Base-by-base conservation (phyloP, 2,797 vertebrate genomes). In the Apodemus agrarius region DNA sequence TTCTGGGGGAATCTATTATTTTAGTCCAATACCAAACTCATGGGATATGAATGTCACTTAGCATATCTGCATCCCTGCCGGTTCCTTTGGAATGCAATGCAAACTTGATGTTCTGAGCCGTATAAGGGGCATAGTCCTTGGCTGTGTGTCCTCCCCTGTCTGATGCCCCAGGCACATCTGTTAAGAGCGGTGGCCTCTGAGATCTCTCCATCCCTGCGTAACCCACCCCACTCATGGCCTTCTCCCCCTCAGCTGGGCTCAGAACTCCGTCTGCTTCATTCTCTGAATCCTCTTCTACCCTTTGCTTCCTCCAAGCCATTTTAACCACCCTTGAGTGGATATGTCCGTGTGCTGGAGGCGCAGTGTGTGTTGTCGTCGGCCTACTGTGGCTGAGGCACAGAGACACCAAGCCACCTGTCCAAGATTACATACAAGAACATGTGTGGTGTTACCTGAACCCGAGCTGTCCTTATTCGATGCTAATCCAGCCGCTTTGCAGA, bases 141-240 rank as follows among this genome's bases (percentile, higher is more conserved):
- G 17, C 59, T 16, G 0, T 2, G 2, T 43, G 6, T 21, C 37
- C 74, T 43, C 34, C 78, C 67, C 54, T 9, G 54, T 29, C 43
- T 65, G 81, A n/a, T 0, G 37, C 46, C 24, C 22, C 79, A 12
- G 1, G 65, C 37, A 11, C 49, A 6, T 67, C 34, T 69, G 76
- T 61, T 9, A 26, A n/a, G 40, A 6, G n/a, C 80, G 63, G 83
- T 65, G 7, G 43, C 67, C 75, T 67, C 79, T 8, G 40, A 78
- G 90, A 52, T 24, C 17, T 26, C 24, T 79, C 17, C 67, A 21
- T 79, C 57, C 72, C 43, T 34, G 43, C 43, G 34, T 75, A 57
- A 4, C 17, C 2, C 17, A 1, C 12, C 21, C 34, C 24, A 19
- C 52, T 52, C 0, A 0, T 2, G 37, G 6, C 52, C 63, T 92